Evolutionary conservation across 2,113 vertebrate species (phyloP).

Genomic region (Antennarius striatus): DNA sequence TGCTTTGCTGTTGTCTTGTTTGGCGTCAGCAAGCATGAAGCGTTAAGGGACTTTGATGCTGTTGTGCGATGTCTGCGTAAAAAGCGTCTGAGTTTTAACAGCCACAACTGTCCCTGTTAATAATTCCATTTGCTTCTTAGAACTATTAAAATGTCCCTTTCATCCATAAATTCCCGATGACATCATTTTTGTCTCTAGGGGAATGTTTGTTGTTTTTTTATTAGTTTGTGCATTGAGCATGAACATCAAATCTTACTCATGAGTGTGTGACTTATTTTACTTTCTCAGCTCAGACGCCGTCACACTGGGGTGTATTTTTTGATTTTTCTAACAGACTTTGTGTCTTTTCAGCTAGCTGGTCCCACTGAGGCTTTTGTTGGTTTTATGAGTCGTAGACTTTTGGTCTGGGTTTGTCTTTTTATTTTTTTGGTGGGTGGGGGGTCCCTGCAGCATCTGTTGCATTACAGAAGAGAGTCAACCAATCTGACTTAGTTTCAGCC

Average conservation of each 20-base stretch:
- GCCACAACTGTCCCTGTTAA: no score
- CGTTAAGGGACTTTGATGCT: background rate
- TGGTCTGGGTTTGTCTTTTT: constrained; percentile 16
- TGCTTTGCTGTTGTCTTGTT: no score
- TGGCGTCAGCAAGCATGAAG: no score
- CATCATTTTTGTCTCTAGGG: no score
- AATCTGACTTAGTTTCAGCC: constrained; percentile 41
- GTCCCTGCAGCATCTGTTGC: constrained; percentile 54
- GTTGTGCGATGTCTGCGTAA: no score
- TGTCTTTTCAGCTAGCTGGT: constrained; percentile 26
- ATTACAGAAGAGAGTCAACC: constrained; percentile 2
- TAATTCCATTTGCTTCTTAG: no score
- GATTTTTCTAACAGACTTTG: constrained; percentile 28
- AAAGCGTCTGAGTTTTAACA: no score
- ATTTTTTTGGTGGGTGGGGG: background rate
- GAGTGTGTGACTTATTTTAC: background rate
- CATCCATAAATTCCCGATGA: no score
- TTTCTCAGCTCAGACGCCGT: constrained; percentile 1
- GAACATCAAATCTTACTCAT: background rate
- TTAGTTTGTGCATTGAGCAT: no score
- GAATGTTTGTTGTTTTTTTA: no score
- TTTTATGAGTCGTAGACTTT: constrained; percentile 45
- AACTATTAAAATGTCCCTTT: no score
- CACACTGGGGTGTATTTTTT: constrained; percentile 15
- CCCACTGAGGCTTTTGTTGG: constrained; percentile 31